Conservation (phyloP, 2,797 vertebrate species). For the Gymnothorax reevesii region DNA sequence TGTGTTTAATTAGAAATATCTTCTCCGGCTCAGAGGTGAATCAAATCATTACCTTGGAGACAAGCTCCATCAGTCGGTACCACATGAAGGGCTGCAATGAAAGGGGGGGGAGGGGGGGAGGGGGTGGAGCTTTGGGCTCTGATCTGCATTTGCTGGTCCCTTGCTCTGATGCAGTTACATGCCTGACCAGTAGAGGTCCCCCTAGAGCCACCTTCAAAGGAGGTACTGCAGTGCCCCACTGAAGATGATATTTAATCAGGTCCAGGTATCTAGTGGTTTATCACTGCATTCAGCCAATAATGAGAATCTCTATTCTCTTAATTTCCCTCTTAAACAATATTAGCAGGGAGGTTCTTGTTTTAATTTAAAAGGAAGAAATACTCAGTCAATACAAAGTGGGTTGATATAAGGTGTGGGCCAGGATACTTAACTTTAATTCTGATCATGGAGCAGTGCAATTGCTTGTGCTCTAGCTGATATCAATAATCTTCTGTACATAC, state of each 20-base stretch:
- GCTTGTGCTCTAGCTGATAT: too few species aligned
- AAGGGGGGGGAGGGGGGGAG: neutral
- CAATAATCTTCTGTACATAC: too few species aligned
- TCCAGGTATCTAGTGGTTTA: neutral
- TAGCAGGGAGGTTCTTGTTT: neutral
- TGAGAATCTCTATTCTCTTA: neutral
- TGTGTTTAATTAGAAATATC: constrained; percentile 29
- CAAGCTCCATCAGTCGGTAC: neutral
- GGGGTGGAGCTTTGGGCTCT: neutral
- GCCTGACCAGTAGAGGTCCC: neutral
- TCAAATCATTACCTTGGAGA: constrained; percentile 1
- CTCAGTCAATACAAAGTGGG: neutral
- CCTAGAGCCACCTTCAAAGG: neutral
- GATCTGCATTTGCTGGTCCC: neutral
- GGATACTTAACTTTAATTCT: neutral
- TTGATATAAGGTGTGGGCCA: neutral
- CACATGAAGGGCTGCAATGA: neutral
- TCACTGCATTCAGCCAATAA: neutral
- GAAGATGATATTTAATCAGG: neutral
- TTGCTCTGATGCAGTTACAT: neutral
- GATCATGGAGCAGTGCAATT: too few species aligned
- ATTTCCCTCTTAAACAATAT: neutral
- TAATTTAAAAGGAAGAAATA: neutral
- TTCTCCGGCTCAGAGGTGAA: neutral
- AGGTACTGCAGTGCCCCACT: neutral